Base-by-base conservation (phyloP, 2,797 vertebrate genomes). In the Bradypodion ventrale region DNA sequence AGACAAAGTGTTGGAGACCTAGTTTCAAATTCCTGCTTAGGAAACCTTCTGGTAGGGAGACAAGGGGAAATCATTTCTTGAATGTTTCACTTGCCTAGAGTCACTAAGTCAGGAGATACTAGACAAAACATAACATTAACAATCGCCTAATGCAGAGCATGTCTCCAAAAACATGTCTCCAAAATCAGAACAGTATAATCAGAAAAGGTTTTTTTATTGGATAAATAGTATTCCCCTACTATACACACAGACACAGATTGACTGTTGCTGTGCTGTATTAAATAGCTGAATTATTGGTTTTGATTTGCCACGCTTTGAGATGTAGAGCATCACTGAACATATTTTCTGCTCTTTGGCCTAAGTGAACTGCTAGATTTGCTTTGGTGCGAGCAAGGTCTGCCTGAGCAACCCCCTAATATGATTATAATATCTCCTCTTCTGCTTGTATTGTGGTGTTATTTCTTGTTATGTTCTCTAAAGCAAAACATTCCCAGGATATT, bases 371-470 rank as follows among this genome's bases (percentile, higher is more conserved):
- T 25, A 0, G 35, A 32, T 84, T 87, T 63, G 62, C 59, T 83
- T 69, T 87, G 73, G 82, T 77, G 86, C 78, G 40, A 76, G 69
- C 80, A 81, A 72, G 83, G 75, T 62, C 75, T 78, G 35, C 87
- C 70, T 82, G 78, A 90, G 35, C 60, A 85, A 69, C 37, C 63
- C 83, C 68, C 66, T 89, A 87, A 92, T 92, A 90, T 81, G 92
- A 82, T 87, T 88, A 92, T 81, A 85, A 85, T 85, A 85, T 85
- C 84, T 78, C 42, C 46, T 16, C 32, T 81, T 91, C 86, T 68
- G 52, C 66, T 87, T 84, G 77, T 82, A 72, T 19, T 83, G 80
- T 87, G 78, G 56, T 83, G 32, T 80, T 91, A 35, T 84, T 91
- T 89, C 83, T 60, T 88, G 87, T 88, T 78, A 62, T 27, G 40